Base-by-base conservation (phyloP, 2,888 invertebrate species). In the Tipula vernalis region DNA sequence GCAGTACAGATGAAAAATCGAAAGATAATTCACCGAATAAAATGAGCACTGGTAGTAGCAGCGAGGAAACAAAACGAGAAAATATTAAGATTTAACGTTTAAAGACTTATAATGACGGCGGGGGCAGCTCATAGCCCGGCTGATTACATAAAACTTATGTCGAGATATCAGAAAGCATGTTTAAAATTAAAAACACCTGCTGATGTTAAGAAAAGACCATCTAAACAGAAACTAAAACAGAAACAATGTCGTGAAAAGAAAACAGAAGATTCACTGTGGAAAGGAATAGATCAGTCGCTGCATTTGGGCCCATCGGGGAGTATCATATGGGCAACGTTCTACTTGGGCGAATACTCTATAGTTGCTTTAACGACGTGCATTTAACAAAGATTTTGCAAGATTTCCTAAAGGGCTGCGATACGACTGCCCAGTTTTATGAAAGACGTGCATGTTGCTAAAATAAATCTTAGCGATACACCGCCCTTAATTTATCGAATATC, bases 381-480 rank as follows among this genome's bases (percentile, higher is more conserved):
- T 87, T 91, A 6, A 89, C 91, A 13, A 89, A 89, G 5, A 91
- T 90, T 88, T 89, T 91, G 28, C 90, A 91, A 87, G 91, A 91
- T 0, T 90, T 91, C 84, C 87, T 91, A 57, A 91, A 91, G 87
- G 0, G 91, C 90, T 87, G 90, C 91, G 2, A 90, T 91, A 18
- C 91, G 91, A 89, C 92, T 96, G 86, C 97, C 97, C 5, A 95
- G 95, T 89, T 97, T 97, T 89, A 96, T 98, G 92, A 96, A 97
- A 89, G 95, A 95, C 89, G 92, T 98, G 84, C 92, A 93, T 28
- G 94, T 97, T 86, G 94, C 95, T 3, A 95, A 96, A 89, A 92
- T 97, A 87, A 93, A 94, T 87, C 91, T 97, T 88, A 96, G 96
- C 6, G 91, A 92, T 87, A 93, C 93, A 0, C 93, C 95, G 6